Base-by-base conservation (phyloP, 2,888 invertebrate species). In the Caenorhabditis sinica region DNA sequence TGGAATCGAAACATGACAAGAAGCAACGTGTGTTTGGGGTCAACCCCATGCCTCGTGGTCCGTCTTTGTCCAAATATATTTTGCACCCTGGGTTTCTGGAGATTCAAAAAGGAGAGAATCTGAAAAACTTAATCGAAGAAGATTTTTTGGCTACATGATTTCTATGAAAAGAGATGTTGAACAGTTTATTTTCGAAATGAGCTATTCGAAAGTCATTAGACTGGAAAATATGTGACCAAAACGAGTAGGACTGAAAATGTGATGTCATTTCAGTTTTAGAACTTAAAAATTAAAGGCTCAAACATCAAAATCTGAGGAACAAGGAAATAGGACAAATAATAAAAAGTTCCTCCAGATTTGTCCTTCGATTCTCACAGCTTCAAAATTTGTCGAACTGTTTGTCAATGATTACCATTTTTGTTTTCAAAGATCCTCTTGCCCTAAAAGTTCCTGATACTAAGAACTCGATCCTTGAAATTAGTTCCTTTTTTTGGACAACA, bases 1-100 rank as follows among this genome's bases (percentile, higher is more conserved):
- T 53, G 68, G 53, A 53, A 56, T 66, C 53, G 63, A 49, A 73
- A 68, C 68, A 53, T 66, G 66, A 36, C 60, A n/a, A 60, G 9
- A 51, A 53, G 68, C 36, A 8, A 53, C 33, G 51, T 66, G 25
- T 53, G 28, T 66, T 49, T 45, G 25, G 45, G 63, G 43, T 43
- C n/a, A 40, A 20, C 28, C 30, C 28, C 30, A 1, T 25, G 45
- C 51, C 49, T 20, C 28, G 56, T 60, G 60, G 60, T 28, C 28
- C n/a, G 51, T 68, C n/a, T 43, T 20, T 20, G 49, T 28, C 56
- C 56, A 49, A 30, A 15, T 45, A 66, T 30, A n/a, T 28, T n/a
- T 49, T 45, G 28, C 30, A 66, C n/a, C 28, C 36, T n/a, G 40
- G 45, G n/a, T 28, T 49, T 49, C 6, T 49, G 49, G 23, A 23